Evolutionary conservation across 2,888 invertebrate species (phyloP).

Genomic region (Ennomos fuscantarius): DNA sequence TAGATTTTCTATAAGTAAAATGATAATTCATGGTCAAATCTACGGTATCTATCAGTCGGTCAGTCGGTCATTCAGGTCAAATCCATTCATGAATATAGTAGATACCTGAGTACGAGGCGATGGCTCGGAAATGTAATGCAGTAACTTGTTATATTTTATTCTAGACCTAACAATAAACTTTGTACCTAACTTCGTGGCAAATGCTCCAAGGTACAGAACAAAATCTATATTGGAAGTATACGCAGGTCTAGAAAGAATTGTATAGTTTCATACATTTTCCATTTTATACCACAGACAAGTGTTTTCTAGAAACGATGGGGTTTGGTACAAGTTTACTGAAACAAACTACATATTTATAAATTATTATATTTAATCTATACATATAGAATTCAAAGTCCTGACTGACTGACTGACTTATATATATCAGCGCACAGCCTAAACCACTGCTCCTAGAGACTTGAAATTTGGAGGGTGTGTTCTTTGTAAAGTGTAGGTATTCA

Average conservation of each 20-base stretch:
- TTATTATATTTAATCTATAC: conserved; percentile 1
- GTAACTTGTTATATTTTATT: conserved; percentile 3
- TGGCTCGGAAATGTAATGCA: background rate
- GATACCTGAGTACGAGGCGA: background rate
- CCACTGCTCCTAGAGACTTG: too few species aligned
- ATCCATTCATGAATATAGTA: too few species aligned
- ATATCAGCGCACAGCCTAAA: too few species aligned
- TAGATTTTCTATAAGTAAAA: too few species aligned
- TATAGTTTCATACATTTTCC: conserved; percentile 59
- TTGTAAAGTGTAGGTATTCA: too few species aligned
- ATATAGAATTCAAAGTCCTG: too few species aligned
- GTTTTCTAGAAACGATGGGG: conserved; percentile 26
- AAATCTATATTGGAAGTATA: conserved; percentile 20
- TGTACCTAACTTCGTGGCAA: conserved; percentile 10
- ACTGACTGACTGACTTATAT: too few species aligned
- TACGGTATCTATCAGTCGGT: too few species aligned
- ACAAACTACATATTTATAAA: background rate
- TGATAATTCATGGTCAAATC: too few species aligned
- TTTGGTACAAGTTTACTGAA: conserved; percentile 4
- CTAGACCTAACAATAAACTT: conserved; percentile 2
- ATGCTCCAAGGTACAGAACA: conserved; percentile 3
- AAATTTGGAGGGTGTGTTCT: too few species aligned
- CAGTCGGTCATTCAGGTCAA: too few species aligned
- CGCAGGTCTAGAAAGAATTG: conserved; percentile 38
- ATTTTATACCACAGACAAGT: conserved; percentile 48